Evolutionary conservation across 2,888 invertebrate genomes (phyloP).

Genomic region (Malthinus flaveolus): DNA sequence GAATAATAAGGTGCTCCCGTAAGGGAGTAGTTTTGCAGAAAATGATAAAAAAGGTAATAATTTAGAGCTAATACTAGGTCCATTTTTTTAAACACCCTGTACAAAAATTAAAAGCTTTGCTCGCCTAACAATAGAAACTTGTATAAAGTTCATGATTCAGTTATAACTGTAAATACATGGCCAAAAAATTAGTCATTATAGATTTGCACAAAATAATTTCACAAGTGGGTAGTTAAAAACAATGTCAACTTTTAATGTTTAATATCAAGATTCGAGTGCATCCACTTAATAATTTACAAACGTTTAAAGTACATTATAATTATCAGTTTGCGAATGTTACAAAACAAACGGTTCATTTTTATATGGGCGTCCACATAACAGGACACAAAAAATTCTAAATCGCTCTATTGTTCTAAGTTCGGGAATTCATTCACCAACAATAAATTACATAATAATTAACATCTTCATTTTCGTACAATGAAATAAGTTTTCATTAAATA

Average conservation of each 20-base stretch:
- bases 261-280: not conserved
- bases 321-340: not conserved
- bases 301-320: slow-evolving; percentile 6
- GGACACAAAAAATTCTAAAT: not conserved
- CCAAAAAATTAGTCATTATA: slow-evolving; percentile 15
- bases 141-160: not conserved
- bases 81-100: too few species aligned
- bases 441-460: too few species aligned
- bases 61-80: too few species aligned
- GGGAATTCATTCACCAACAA: too few species aligned
- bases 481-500: too few species aligned
- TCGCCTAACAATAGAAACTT: too few species aligned
- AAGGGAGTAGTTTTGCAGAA: too few species aligned
- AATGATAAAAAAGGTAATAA: too few species aligned
- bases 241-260: slow-evolving; percentile 4
- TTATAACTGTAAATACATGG: not conserved
- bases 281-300: not conserved
- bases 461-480: not conserved
- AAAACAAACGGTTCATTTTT: slow-evolving; percentile 4
- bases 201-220: slow-evolving; percentile 17
- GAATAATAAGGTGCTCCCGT: too few species aligned
- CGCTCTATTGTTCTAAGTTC: not conserved
- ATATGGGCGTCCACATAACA: not conserved
- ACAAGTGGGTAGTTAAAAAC: slow-evolving; percentile 17
- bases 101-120: too few species aligned